Evolutionary conservation across 2,888 invertebrate genomes (phyloP).

Genomic region (Chrysotoxum bicinctum): DNA sequence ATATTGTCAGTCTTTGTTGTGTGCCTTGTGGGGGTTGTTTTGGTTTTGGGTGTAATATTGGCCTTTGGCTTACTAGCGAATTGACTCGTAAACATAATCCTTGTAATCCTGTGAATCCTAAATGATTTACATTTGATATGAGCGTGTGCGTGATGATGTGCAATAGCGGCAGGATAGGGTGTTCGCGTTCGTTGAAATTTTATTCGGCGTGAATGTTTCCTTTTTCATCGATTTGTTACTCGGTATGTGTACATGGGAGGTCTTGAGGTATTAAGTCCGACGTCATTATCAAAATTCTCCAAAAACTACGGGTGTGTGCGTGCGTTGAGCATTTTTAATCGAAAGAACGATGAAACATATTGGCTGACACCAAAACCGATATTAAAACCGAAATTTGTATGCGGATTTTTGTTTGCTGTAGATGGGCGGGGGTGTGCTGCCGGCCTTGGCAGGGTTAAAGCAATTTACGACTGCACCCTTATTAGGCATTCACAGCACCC

Average conservation of each 20-base stretch:
- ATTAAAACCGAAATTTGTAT: conserved; percentile 69
- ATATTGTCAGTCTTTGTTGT: conserved; percentile 57
- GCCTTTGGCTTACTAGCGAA: conserved; percentile 71
- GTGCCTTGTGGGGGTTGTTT: conserved; percentile 46
- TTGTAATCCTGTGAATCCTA: conserved; percentile 72
- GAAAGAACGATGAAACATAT: conserved; percentile 69
- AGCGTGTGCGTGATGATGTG: conserved; percentile 56
- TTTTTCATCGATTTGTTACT: conserved; percentile 26
- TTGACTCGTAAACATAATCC: conserved; percentile 73
- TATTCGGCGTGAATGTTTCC: conserved; percentile 41
- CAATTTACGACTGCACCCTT: conserved; percentile 72
- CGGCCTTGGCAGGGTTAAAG: conserved; percentile 57
- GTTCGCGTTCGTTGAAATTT: neutral
- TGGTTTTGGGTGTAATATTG: conserved; percentile 52
- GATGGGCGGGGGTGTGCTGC: neutral
- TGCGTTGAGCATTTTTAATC: conserved; percentile 66
- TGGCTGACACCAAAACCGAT: conserved; percentile 71
- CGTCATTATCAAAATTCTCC: conserved; percentile 47
- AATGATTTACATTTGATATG: conserved; percentile 73
- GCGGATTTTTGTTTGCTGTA: conserved; percentile 42
- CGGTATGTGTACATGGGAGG: neutral
- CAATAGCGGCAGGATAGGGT: conserved; percentile 20
- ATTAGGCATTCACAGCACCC: conserved; percentile 63
- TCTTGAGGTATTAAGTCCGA: conserved; percentile 6
- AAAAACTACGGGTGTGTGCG: conserved; percentile 15